Evolutionary conservation across 2,797 vertebrate species (phyloP).

Genomic region (Pseudotriccus pelzelni): DNA sequence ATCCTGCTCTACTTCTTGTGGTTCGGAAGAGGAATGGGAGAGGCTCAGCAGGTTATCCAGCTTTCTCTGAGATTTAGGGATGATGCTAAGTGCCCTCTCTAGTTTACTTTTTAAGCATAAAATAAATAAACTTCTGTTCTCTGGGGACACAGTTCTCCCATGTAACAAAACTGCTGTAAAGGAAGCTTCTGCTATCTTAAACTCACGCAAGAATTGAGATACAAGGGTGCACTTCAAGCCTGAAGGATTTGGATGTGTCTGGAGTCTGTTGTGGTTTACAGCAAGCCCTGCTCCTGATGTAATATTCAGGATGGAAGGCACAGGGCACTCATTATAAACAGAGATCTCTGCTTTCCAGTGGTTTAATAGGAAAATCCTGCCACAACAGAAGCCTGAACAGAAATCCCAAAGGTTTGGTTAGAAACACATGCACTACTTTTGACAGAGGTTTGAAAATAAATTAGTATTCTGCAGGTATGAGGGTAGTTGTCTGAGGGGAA

Average conservation of each 20-base stretch:
- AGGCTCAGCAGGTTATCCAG: not conserved
- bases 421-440: not conserved
- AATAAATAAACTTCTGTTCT: not conserved
- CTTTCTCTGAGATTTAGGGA: not conserved
- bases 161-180: not conserved
- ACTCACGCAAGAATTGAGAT: not conserved
- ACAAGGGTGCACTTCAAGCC: not conserved
- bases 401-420: not conserved
- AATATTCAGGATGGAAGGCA: not conserved
- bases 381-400: not conserved
- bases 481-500: not conserved
- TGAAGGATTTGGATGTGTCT: not conserved
- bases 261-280: not conserved
- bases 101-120: not conserved
- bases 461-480: not conserved
- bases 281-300: not conserved
- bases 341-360: not conserved
- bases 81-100: not conserved
- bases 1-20: not conserved
- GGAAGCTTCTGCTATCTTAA: not conserved
- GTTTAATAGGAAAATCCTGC: not conserved
- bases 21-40: not conserved
- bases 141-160: not conserved
- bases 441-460: not conserved
- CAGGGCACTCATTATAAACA: not conserved